Evolutionary conservation across 2,888 invertebrate genomes (phyloP), one percentile per base, ranked within the genome.

Genomic region (Nemoura dubitans): DNA sequence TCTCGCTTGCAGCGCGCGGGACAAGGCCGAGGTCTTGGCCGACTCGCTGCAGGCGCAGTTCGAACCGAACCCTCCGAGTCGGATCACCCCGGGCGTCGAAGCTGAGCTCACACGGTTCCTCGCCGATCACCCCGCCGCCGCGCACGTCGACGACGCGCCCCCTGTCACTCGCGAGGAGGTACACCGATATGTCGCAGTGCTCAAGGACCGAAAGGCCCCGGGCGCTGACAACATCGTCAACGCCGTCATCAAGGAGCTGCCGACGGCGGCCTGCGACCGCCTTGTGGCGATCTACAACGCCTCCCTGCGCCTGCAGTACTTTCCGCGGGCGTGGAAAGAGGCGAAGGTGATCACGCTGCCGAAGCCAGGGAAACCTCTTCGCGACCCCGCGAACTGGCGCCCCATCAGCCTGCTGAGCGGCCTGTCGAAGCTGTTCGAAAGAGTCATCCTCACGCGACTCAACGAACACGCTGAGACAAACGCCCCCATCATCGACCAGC

Each of bases 41-140:
- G 80, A 80, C 80, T 26, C 80, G 14, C 80, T 80, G 80, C 25
- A 80, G 80, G 80, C 26, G 27, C 16, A 26, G 25, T 80, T 80
- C 27, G 27, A 80, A 10, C 80, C 80, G n/a, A 80, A 80, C 27
- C 28, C 27, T 16, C 80, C 80, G 25, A 80, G 27, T 3, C 25
- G 14, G 5, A 28, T 28, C 26, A 28, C 80, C 7, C 80, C 25
- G 14, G 80, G 1, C 0, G 28, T 80, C 27, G 80, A 21, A 16
- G 26, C 26, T 5, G 80, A 26, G 0, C n/a, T 80, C 26, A 26
- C 80, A 0, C 14, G 27, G n/a, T 28, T n/a, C 27, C 80, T 80
- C 16, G n/a, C 0, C n/a, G 27, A 16, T 26, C 80, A 16, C 80
- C 80, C 80, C 27, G 80, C 80, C 26, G 16, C 80, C n/a, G 16